Evolutionary conservation across 2,888 invertebrate genomes (phyloP).

Genomic region (Aspidiotus rigidus): DNA sequence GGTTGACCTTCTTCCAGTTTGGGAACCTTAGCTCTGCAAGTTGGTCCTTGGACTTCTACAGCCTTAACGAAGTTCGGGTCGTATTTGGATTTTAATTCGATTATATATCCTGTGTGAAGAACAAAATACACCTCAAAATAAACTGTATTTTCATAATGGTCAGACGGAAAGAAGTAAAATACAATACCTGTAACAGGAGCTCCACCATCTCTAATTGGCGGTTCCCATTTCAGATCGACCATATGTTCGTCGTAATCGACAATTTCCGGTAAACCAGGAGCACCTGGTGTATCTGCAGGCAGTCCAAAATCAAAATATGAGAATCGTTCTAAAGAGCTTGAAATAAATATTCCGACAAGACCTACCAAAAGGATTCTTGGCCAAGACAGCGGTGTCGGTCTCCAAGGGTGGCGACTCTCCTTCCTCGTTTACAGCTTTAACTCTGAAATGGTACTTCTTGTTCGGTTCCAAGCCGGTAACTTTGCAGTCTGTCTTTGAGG

Average conservation of each 20-base stretch:
- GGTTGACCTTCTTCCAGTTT: slow-evolving; percentile 88
- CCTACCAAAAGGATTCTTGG: slow-evolving; percentile 90
- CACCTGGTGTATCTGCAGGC: slow-evolving; percentile 58
- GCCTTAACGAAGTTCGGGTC: slow-evolving; percentile 75
- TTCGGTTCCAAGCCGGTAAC: slow-evolving; percentile 86
- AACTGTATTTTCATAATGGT: not conserved
- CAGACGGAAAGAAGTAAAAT: not conserved
- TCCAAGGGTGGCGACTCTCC: slow-evolving; percentile 94
- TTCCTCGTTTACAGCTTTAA: slow-evolving; percentile 92
- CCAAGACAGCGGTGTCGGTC: slow-evolving; percentile 75
- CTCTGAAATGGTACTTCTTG: slow-evolving; percentile 94
- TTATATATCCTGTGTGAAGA: slow-evolving; percentile 56
- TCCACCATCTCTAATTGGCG: slow-evolving; percentile 79
- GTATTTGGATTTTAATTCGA: slow-evolving; percentile 86
- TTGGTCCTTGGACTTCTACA: slow-evolving; percentile 71
- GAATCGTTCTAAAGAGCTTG: not conserved
- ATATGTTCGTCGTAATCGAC: slow-evolving; percentile 85
- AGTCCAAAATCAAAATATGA: not conserved
- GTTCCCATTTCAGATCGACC: slow-evolving; percentile 83
- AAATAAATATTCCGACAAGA: not conserved
- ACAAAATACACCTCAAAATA: not conserved
- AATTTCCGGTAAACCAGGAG: slow-evolving; percentile 83
- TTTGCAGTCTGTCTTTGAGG: slow-evolving; percentile 70
- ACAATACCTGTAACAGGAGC: slow-evolving; percentile 71
- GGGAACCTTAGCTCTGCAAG: slow-evolving; percentile 76